A percentile compares a stretch with the other conserved stretches of the same genome.
Evolutionary conservation across 2,888 invertebrate species (phyloP).

Genomic region (Drosophila tripunctata): DNA sequence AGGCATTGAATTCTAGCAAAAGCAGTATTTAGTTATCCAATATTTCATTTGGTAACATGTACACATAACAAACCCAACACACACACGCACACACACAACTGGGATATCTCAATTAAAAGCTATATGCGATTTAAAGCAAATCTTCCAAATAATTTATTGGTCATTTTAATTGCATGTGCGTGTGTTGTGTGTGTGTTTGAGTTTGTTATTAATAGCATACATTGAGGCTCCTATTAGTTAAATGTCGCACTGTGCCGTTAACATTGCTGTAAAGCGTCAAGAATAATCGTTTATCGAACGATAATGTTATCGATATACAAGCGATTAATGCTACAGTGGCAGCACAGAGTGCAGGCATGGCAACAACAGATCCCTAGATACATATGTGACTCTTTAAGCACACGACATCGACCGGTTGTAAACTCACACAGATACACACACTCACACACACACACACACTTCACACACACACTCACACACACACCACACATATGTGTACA

Average conservation of each 20-base stretch:
- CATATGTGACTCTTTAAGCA: conserved; percentile 6
- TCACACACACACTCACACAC: conserved; percentile 14
- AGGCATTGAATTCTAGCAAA: conserved; percentile 64
- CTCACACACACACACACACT: background rate
- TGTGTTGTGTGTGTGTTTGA: conserved; percentile 7
- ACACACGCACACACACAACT: conserved; percentile 11
- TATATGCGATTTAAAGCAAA: conserved; percentile 26
- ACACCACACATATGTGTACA: conserved; percentile 27
- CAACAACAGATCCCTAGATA: conserved; percentile 5
- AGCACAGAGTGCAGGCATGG: background rate
- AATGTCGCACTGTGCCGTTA: conserved; percentile 10
- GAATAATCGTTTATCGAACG: too few species aligned
- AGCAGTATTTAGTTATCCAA: conserved; percentile 50
- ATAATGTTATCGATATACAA: too few species aligned
- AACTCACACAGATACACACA: conserved; percentile 30
- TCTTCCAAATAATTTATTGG: conserved; percentile 55
- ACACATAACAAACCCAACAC: conserved; percentile 3
- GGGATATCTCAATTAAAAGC: conserved; percentile 12
- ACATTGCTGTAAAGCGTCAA: too few species aligned
- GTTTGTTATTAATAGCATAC: conserved; percentile 33
- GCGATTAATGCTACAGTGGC: background rate
- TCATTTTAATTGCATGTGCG: conserved; percentile 42
- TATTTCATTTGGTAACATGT: conserved; percentile 31
- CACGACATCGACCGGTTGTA: conserved; percentile 62
- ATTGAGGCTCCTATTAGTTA: conserved; percentile 36